Conservation (phyloP, 2,113 vertebrate genomes). For the Tinamus guttatus region DNA sequence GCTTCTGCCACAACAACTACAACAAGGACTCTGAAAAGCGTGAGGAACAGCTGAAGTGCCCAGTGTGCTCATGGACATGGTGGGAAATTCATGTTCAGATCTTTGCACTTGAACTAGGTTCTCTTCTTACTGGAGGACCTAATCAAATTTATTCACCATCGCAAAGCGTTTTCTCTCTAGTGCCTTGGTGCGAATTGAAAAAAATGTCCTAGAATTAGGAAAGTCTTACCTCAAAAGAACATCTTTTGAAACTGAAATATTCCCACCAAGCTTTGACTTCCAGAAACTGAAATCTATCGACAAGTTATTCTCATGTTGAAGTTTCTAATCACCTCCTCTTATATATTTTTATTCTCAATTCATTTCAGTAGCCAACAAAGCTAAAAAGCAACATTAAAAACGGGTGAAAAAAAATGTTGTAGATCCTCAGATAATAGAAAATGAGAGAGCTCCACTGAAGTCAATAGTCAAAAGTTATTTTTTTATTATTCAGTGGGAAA, state of each 20-base stretch:
- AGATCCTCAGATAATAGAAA: accelerated
- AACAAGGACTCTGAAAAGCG: neutral
- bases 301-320: neutral
- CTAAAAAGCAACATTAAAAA: neutral
- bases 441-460: neutral
- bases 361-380: neutral
- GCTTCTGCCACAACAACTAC: neutral
- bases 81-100: neutral
- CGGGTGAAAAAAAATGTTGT: neutral
- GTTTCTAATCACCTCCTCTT: neutral
- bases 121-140: neutral
- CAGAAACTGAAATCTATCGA: neutral
- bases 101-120: neutral
- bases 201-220: neutral
- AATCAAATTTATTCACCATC: neutral
- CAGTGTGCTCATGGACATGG: neutral
- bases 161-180: neutral
- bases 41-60: neutral
- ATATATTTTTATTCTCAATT: neutral
- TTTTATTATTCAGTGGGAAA: neutral
- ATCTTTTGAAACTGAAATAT: neutral
- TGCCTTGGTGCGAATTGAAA: neutral
- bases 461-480: neutral
- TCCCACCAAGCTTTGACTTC: neutral
- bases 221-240: neutral